Evolutionary conservation across 1,140 invertebrate species (phyloP).

Genomic region (Lepidurus packardi): DNA sequence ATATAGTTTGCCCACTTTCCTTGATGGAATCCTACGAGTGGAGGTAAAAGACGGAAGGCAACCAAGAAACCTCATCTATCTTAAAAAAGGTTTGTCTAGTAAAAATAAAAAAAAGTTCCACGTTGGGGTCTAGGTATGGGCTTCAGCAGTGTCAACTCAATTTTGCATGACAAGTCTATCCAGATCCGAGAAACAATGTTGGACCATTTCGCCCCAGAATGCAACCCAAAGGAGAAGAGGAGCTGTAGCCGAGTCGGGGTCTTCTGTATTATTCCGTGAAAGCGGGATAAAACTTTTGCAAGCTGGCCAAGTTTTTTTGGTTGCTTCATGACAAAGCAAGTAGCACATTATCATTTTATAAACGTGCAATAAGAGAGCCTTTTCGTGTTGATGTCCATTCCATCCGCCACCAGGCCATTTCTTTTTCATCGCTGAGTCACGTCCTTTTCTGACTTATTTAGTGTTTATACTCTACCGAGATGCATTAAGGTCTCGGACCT

Average conservation of each 20-base stretch:
- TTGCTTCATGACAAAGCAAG: conserved; percentile 1
- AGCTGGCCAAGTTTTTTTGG: neutral
- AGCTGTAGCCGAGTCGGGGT: too few species aligned
- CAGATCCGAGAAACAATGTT: too few species aligned
- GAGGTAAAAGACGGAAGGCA: neutral
- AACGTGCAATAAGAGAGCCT: neutral
- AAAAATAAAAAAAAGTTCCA: neutral
- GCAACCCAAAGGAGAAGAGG: too few species aligned
- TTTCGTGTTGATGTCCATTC: conserved; percentile 21
- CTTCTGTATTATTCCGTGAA: neutral
- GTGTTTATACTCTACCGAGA: neutral
- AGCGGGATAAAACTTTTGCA: neutral
- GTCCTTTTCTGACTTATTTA: neutral
- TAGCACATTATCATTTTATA: conserved; percentile 7
- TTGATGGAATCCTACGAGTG: conserved; percentile 21
- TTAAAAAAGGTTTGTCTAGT: neutral
- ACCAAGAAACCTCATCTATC: neutral
- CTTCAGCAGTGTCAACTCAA: neutral
- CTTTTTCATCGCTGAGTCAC: conserved; percentile 6
- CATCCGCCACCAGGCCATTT: neutral
- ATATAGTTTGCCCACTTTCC: conserved; percentile 6
- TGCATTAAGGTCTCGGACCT: neutral
- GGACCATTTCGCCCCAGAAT: too few species aligned
- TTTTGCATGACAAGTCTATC: conserved; percentile 22
- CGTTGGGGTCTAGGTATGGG: neutral